A percentile compares a stretch with the other conserved stretches of the same genome.
Conservation (phyloP, 2,888 invertebrate species). For the Trachelus troglodyta region DNA sequence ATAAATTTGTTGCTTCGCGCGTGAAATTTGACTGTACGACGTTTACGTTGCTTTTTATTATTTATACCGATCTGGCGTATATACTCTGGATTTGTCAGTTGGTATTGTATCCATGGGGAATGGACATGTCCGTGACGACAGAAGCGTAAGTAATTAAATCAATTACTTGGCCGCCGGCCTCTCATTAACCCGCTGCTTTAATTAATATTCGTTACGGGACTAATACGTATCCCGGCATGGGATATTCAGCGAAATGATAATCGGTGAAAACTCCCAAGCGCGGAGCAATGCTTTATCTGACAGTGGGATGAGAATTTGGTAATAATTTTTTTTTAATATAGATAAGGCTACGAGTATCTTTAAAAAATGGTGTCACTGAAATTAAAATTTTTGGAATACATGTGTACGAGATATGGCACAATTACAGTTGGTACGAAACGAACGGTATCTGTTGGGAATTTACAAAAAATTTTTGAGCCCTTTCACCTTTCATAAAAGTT, state of each 20-base stretch:
- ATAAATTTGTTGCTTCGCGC: background rate
- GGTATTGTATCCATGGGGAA: background rate
- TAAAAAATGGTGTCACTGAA: background rate
- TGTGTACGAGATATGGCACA: background rate
- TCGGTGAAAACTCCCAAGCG: background rate
- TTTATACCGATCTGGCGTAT: background rate
- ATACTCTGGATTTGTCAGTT: background rate
- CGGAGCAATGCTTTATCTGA: no score
- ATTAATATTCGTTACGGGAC: conserved; percentile 23
- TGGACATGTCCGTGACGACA: conserved; percentile 6
- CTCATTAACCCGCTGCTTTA: conserved; percentile 21
- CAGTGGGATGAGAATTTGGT: no score
- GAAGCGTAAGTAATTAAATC: conserved; percentile 19
- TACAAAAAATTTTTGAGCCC: background rate
- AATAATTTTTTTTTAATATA: background rate
- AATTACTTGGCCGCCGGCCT: conserved; percentile 15
- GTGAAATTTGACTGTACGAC: background rate
- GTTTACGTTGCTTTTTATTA: background rate
- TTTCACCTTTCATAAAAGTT: background rate
- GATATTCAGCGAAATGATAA: conserved; percentile 11
- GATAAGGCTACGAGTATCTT: background rate
- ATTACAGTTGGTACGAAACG: background rate
- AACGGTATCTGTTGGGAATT: background rate
- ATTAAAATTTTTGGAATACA: background rate
- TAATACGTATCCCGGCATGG: conserved; percentile 2